phyloP scores from a whole-genome alignment of 2,888 invertebrate species.

The Hypolimnas misippus region DNA sequence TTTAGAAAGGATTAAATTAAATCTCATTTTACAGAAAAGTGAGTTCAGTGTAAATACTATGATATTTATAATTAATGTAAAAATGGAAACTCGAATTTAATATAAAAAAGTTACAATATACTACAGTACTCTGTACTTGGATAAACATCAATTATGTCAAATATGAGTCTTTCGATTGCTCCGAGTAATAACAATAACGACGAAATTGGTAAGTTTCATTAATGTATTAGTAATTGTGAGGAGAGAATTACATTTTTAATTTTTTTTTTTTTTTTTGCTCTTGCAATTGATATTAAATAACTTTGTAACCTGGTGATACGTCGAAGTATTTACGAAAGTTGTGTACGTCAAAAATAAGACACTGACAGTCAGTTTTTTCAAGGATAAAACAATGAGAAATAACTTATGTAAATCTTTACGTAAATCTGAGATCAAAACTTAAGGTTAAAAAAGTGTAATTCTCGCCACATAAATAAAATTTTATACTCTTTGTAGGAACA shows the following conservation, averaged over 20 bases:
- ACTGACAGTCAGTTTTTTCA: too few species aligned
- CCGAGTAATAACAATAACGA: conserved; percentile 55
- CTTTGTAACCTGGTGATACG: too few species aligned
- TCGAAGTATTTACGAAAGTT: too few species aligned
- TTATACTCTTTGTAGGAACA: too few species aligned
- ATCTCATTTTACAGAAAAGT: conserved; percentile 18
- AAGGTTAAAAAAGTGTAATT: too few species aligned
- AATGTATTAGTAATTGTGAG: too few species aligned
- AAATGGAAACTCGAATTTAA: conserved; percentile 1
- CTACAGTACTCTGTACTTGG: conserved; percentile 27
- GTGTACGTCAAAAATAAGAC: too few species aligned
- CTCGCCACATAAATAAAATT: too few species aligned
- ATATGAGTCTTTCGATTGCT: conserved; percentile 67
- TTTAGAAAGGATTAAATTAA: background rate
- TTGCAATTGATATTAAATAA: too few species aligned
- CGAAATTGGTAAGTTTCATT: conserved; percentile 69
- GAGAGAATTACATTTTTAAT: conserved; percentile 8
- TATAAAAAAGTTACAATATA: background rate
- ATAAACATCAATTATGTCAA: conserved; percentile 41
- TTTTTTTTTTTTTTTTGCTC: background rate
- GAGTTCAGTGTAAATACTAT: conserved; percentile 11
- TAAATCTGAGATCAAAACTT: too few species aligned
- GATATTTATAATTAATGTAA: background rate
- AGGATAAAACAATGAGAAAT: too few species aligned
- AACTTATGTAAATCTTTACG: too few species aligned